These are phyloP conservation scores for Lerema accius DNA, from an alignment of 1,140 invertebrate genomes.

Conservation along the genomic window DNA sequence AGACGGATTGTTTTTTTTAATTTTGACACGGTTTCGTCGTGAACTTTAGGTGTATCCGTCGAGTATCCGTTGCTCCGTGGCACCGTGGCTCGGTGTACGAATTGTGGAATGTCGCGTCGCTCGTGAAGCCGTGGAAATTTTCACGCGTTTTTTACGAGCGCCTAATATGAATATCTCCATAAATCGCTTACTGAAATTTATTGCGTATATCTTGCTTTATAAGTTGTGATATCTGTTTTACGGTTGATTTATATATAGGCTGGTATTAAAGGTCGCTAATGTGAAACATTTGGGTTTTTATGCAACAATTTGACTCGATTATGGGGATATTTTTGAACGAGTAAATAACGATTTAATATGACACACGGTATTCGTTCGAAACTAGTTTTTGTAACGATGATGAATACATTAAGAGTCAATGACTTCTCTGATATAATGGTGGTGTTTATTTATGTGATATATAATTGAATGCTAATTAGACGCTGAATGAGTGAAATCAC, in stretches of 20 bases:
- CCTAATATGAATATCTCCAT: slow-evolving; percentile 24
- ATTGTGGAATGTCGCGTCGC: slow-evolving; percentile 11
- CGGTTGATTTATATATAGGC: slow-evolving; percentile 3
- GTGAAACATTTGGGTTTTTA: background rate
- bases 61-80: background rate
- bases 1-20: slow-evolving; percentile 24
- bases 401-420: slow-evolving; percentile 19
- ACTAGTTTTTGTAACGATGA: slow-evolving; percentile 5
- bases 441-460: slow-evolving; percentile 23
- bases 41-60: slow-evolving; percentile 9
- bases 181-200: slow-evolving; percentile 28
- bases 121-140: slow-evolving; percentile 18
- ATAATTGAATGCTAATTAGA: slow-evolving; percentile 29
- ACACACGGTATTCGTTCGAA: background rate
- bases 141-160: slow-evolving; percentile 30
- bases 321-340: no score
- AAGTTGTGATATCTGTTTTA: slow-evolving; percentile 8
- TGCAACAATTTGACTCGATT: no score
- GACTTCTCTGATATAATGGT: slow-evolving; percentile 17
- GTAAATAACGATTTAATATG: background rate
- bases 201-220: slow-evolving; percentile 19
- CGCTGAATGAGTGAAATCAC: slow-evolving; percentile 21
- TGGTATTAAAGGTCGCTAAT: background rate
- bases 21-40: slow-evolving; percentile 13
- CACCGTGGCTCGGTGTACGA: no score